These are phyloP conservation scores for Metaphire vulgaris DNA, from an alignment of 1,140 invertebrate genomes.

Conservation along the genomic window DNA sequence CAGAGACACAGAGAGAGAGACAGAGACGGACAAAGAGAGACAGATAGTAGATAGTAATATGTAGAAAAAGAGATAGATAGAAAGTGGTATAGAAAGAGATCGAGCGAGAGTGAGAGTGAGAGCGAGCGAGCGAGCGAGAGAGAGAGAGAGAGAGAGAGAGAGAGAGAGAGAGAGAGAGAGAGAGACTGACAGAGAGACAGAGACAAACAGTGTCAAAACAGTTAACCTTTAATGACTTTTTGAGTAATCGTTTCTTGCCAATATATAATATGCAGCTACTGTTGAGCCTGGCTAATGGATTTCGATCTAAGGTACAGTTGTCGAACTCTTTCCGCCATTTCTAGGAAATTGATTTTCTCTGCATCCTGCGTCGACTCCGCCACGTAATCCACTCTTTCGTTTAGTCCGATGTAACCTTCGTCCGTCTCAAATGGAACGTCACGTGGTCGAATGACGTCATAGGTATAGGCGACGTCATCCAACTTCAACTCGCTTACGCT, in stretches of 20 bases:
- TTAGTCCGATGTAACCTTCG: background rate
- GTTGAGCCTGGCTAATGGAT: background rate
- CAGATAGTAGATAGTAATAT: background rate
- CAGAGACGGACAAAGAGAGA: background rate
- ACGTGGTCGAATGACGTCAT: background rate
- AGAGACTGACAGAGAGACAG: background rate
- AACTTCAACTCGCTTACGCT: background rate
- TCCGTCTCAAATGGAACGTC: background rate
- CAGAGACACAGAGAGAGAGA: background rate
- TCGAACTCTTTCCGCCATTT: background rate
- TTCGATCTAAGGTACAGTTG: background rate
- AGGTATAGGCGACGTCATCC: background rate
- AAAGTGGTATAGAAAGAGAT: background rate
- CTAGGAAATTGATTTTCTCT: background rate
- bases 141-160: conserved; percentile 1
- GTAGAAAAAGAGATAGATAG: background rate
- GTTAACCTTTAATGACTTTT: background rate
- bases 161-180: conserved; percentile 1
- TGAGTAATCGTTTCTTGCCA: background rate
- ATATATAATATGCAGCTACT: background rate
- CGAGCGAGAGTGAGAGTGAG: background rate
- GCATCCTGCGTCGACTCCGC: background rate
- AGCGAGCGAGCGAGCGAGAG: background rate
- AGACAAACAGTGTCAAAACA: background rate
- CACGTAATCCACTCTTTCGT: background rate